A percentile compares a stretch with the other conserved stretches of the same genome.
phyloP scores from a whole-genome alignment of 2,888 invertebrate species.

The Leistus spinibarbis region DNA sequence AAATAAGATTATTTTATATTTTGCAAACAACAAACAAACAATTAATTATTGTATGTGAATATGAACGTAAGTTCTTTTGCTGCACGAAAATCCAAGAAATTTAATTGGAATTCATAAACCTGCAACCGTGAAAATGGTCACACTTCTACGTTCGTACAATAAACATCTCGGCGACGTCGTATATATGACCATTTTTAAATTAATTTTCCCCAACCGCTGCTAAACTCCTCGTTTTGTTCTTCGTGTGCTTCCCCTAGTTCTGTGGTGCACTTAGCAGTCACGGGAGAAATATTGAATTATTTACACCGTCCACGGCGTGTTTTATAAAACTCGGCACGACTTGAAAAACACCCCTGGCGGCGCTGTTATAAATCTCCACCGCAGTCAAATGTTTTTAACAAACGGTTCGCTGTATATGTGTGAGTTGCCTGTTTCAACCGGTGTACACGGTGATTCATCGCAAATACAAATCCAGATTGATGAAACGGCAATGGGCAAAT shows the following conservation, averaged over 20 bases:
- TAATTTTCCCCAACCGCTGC: constrained; percentile 3
- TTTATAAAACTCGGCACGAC: neutral
- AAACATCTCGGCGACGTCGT: too few species aligned
- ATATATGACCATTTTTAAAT: neutral
- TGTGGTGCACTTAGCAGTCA: neutral
- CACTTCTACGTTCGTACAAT: too few species aligned
- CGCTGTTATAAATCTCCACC: constrained; percentile 17
- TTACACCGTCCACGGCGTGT: constrained; percentile 17
- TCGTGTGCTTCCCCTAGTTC: too few species aligned
- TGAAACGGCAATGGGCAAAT: constrained; percentile 18
- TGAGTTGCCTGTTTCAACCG: constrained; percentile 5
- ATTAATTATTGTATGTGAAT: too few species aligned
- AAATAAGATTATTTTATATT: too few species aligned
- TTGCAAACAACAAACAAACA: too few species aligned
- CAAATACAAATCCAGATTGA: constrained; percentile 17
- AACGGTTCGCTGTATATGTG: too few species aligned
- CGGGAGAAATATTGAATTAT: constrained; percentile 28
- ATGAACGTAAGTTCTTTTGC: too few species aligned
- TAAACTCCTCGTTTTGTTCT: neutral
- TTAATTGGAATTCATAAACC: too few species aligned
- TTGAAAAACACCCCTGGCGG: neutral
- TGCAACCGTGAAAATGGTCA: too few species aligned
- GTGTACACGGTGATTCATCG: constrained; percentile 11
- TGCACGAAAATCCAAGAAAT: too few species aligned
- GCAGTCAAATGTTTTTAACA: constrained; percentile 33